phyloP scores from a whole-genome alignment of 1,140 invertebrate species.

The Sarcophaga bullata region DNA sequence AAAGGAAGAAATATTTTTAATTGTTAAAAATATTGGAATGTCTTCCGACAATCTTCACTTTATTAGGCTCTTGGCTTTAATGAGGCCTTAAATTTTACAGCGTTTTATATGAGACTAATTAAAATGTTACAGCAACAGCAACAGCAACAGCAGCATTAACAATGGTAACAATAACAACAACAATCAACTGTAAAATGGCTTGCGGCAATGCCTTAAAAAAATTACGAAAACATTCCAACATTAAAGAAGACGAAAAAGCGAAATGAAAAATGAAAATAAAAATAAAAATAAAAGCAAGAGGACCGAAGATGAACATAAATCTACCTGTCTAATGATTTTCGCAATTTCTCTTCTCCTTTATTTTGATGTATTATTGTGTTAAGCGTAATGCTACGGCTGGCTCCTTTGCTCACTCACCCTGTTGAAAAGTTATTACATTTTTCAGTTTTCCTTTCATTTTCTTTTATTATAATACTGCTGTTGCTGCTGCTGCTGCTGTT shows the following conservation, averaged over 20 bases:
- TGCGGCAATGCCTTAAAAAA: neutral
- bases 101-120: constrained; percentile 5
- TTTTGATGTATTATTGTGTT: neutral
- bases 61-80: neutral
- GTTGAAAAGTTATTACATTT: constrained; percentile 15
- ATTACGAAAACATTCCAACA: too few species aligned
- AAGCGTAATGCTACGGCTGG: neutral
- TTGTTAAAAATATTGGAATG: too few species aligned
- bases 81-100: constrained; percentile 10
- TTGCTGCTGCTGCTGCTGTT: neutral
- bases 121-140: neutral
- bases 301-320: neutral
- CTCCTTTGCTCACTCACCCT: neutral
- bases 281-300: neutral
- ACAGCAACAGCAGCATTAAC: too few species aligned
- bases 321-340: neutral
- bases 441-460: neutral
- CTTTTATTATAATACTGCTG: neutral
- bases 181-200: neutral
- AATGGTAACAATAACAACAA: neutral
- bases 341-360: neutral
- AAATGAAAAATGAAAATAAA: neutral
- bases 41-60: neutral
- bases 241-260: too few species aligned
- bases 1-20: too few species aligned